Evolutionary conservation across 2,113 vertebrate genomes (phyloP).

Genomic region (Asarcornis scutulata): DNA sequence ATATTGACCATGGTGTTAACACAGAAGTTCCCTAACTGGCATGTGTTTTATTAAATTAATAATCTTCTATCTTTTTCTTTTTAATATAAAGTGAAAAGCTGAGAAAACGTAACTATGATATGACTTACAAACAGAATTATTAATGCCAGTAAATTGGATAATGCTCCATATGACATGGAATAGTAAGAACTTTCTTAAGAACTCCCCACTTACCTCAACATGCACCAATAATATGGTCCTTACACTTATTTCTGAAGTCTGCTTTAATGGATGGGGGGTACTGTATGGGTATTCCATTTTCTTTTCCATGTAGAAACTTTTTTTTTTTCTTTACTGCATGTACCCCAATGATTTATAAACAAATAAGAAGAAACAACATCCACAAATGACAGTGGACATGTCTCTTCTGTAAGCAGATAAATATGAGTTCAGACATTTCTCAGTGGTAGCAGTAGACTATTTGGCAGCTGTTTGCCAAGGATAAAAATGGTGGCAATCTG

Average conservation of each 20-base stretch:
- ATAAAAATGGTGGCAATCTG: background rate
- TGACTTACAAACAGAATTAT: background rate
- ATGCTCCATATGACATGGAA: background rate
- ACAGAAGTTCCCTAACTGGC: background rate
- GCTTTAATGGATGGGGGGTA: background rate
- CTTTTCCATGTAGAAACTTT: background rate
- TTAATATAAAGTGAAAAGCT: background rate
- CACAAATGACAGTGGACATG: background rate
- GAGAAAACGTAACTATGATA: background rate
- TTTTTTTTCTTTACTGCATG: background rate
- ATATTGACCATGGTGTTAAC: background rate
- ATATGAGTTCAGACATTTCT: background rate
- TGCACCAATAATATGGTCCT: background rate
- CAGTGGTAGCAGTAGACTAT: background rate
- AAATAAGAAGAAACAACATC: background rate
- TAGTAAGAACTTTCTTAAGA: slow-evolving; percentile 7
- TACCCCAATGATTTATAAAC: background rate
- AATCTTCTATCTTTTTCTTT: background rate
- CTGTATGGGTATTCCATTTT: background rate
- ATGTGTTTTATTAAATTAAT: background rate
- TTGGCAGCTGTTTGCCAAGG: background rate
- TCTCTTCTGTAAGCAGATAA: background rate
- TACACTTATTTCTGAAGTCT: background rate
- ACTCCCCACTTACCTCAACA: background rate
- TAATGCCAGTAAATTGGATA: slow-evolving; percentile 13